Evolutionary conservation across 2,888 invertebrate genomes (phyloP).

Genomic region (Molanna angustata): DNA sequence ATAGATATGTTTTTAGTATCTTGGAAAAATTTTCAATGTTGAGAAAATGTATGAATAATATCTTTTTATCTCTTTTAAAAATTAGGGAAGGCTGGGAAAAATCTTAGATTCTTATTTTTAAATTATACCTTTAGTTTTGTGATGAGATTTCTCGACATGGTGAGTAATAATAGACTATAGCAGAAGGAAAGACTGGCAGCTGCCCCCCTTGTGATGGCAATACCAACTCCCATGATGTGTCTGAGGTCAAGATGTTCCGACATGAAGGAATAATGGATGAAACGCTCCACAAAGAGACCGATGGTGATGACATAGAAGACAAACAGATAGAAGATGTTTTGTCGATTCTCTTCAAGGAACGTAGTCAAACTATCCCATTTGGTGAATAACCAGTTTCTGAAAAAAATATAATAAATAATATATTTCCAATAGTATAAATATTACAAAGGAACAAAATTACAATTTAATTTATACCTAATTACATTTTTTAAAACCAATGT

Average conservation of each 20-base stretch:
- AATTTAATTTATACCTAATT: no score
- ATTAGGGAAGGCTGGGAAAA: no score
- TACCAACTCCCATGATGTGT: conserved; percentile 96
- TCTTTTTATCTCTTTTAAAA: no score
- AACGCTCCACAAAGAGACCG: conserved; percentile 90
- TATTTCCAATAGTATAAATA: no score
- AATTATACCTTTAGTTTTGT: conserved; percentile 74
- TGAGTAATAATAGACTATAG: conserved; percentile 84
- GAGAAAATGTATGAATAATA: no score
- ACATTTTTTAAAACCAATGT: no score
- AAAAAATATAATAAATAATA: neutral
- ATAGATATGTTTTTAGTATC: no score
- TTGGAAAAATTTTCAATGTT: no score
- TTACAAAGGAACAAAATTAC: no score
- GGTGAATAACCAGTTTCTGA: conserved; percentile 66
- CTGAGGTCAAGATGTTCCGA: conserved; percentile 92
- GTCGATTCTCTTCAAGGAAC: conserved; percentile 91
- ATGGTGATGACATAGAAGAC: conserved; percentile 93
- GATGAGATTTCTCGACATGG: conserved; percentile 89
- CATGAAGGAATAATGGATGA: conserved; percentile 96
- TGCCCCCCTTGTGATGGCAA: conserved; percentile 91
- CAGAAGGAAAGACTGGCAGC: conserved; percentile 94
- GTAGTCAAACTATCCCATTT: conserved; percentile 88
- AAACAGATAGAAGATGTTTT: conserved; percentile 93
- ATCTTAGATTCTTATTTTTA: no score